Percentiles rank a stretch among this genome's conserved stretches.
phyloP scores from a whole-genome alignment of 2,113 vertebrate genomes.

The Turdus rufiventris region DNA sequence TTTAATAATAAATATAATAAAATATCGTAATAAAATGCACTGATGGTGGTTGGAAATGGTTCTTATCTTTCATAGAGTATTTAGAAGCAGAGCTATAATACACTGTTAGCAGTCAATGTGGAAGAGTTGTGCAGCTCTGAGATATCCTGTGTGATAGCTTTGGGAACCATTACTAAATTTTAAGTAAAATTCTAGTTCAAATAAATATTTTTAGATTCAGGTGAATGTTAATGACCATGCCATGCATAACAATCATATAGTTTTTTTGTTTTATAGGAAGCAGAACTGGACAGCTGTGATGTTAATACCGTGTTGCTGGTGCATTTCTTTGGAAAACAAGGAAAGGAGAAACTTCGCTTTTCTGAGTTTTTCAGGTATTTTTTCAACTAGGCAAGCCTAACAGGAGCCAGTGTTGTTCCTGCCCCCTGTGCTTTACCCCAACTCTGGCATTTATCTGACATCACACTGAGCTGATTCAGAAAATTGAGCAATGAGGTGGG shows the following conservation, averaged over 20 bases:
- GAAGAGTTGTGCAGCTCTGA: background rate
- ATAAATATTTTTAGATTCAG: background rate
- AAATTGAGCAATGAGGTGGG: background rate
- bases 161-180: background rate
- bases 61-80: background rate
- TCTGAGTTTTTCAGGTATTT: conserved; percentile 86
- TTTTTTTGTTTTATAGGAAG: conserved; percentile 61
- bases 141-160: background rate
- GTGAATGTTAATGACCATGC: background rate
- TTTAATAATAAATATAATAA: background rate
- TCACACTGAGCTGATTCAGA: background rate
- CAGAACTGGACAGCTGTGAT: conserved; percentile 49
- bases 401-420: background rate
- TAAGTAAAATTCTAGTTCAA: background rate
- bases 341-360: conserved; percentile 87
- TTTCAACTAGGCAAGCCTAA: background rate
- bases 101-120: background rate
- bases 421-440: background rate
- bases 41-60: background rate
- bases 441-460: background rate
- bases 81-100: background rate
- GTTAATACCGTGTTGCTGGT: conserved; percentile 88
- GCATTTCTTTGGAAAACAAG: conserved; percentile 88
- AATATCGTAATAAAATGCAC: background rate
- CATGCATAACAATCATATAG: background rate